These are phyloP conservation scores for Lepisosteus osseus DNA, from an alignment of 2,113 vertebrate genomes.

Conservation along the genomic window DNA sequence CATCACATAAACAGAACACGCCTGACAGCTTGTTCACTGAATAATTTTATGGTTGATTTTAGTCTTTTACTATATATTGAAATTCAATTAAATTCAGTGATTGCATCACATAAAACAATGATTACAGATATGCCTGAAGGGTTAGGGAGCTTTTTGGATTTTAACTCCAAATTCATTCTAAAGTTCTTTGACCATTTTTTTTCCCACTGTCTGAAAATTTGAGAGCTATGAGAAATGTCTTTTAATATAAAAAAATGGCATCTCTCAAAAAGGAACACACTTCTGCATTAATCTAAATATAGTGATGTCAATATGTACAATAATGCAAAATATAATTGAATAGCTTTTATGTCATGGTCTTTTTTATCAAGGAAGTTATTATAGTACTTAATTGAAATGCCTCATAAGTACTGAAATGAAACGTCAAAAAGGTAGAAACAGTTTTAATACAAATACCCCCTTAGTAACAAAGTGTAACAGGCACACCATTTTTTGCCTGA, in stretches of 20 bases:
- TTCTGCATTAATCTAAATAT: not conserved
- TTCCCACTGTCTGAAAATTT: not conserved
- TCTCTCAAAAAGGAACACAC: not conserved
- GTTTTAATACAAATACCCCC: no score
- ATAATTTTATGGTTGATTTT: no score
- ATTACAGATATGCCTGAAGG: no score
- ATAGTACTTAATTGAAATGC: not conserved
- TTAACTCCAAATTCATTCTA: no score
- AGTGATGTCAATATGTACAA: not conserved
- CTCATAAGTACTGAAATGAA: not conserved
- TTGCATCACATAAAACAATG: no score
- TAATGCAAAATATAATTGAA: not conserved
- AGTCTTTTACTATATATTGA: no score
- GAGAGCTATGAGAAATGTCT: not conserved
- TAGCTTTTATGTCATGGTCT: not conserved
- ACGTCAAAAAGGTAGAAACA: not conserved
- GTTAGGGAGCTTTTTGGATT: no score
- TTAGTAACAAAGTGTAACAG: no score
- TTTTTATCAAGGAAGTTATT: not conserved
- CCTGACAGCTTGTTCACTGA: no score
- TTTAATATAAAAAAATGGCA: slow-evolving; percentile 9
- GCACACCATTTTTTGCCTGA: no score
- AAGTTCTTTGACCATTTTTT: not conserved
- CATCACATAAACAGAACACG: no score
- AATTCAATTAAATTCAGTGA: no score